Evolutionary conservation across 2,113 vertebrate genomes (phyloP).

Genomic region (Pongo abelii): DNA sequence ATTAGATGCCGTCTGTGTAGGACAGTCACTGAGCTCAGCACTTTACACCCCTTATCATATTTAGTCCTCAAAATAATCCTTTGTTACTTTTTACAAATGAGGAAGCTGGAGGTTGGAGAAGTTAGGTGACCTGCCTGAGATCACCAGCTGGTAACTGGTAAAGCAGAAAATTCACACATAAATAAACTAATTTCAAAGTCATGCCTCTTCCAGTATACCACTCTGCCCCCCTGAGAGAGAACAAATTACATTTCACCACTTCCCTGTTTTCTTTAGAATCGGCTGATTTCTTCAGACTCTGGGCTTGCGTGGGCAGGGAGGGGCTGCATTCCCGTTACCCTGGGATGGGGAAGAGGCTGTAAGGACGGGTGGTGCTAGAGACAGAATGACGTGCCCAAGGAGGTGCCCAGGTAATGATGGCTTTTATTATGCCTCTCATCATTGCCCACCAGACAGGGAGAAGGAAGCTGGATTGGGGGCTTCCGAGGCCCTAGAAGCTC

Average conservation of each 20-base stretch:
- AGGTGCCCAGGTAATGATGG: rapidly evolving
- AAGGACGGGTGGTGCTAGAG: background rate
- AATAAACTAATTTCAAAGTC: background rate
- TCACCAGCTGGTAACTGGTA: background rate
- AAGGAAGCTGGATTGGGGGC: background rate
- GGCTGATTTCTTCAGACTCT: background rate
- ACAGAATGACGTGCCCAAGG: background rate
- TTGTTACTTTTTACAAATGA: background rate
- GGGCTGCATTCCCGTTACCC: background rate
- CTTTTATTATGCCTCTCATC: background rate
- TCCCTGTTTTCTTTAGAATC: background rate
- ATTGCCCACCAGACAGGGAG: background rate
- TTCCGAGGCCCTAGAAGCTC: background rate
- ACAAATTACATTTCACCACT: background rate
- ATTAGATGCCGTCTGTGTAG: background rate
- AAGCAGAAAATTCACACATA: background rate
- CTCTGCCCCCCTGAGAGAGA: background rate
- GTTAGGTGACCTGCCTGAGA: background rate
- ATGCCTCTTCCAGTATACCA: background rate
- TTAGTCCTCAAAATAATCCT: background rate
- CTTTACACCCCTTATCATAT: background rate
- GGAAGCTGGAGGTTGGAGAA: background rate
- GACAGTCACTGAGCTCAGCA: background rate
- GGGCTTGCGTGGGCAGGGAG: background rate
- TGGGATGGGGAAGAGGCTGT: background rate